Base-by-base conservation (phyloP, 1,140 invertebrate species). In the Diprion similis region DNA sequence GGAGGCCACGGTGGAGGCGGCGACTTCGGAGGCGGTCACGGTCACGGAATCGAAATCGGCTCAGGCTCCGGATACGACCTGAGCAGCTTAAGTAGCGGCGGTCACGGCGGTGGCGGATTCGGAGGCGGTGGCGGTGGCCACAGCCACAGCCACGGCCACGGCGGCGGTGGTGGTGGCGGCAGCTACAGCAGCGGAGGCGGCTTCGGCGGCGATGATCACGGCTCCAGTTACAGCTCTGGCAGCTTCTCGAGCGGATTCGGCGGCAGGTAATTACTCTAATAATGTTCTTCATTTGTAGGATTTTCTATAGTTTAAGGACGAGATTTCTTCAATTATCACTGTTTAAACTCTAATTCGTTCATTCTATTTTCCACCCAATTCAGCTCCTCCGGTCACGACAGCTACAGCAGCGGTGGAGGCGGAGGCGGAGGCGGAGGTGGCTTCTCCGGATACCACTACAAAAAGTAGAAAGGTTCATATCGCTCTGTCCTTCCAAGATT, bases 381-480 rank as follows among this genome's bases (percentile, higher is more conserved):
- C 47, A 82, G 80, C 45, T 70, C 69, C 1, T 78, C 78, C 0
- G 80, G 79, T 71, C 66, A 19, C 18, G 75, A 75, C 66, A 76
- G 80, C 68, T 81, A 75, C 46, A 75, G 75, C 1, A 74, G 80
- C 37, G 76, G 80, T 10, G 80, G 80, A 8, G 75, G 80, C 3
- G 79, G 80, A 19, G 75, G 79, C 10, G 68, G 76, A 17, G 76
- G 76, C n/a, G 71, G 75, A 8, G 75, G 79, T 46, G 79, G 81
- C 47, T 80, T 81, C 66, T 71, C 77, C 1, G 79, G 81, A 46
- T 82, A 82, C 19, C 76, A 80, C 24, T 79, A 82, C 37, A 77
- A 9, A 15, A 17, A 59, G n/a, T 17, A 59, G 51, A 59, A 6
- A 59, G 51, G 51, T 59, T 59, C 8, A 15, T 15, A 59, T 13